phyloP scores from a whole-genome alignment of 2,888 invertebrate genomes.

The Coenonympha arcania region DNA sequence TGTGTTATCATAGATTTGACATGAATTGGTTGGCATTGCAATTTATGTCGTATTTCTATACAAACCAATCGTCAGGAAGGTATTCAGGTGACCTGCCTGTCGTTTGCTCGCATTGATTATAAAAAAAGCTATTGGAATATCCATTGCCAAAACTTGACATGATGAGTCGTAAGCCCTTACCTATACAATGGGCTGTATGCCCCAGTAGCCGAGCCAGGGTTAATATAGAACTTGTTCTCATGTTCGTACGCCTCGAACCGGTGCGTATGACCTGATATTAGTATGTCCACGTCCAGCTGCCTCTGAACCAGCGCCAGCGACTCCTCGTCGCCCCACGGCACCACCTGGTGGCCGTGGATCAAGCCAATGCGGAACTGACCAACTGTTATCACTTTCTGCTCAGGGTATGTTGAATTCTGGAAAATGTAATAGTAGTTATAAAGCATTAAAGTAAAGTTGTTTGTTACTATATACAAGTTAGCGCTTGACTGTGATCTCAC shows the following conservation, averaged over 20 bases:
- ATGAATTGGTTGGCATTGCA: no score
- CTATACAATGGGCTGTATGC: conserved; percentile 95
- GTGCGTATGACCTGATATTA: conserved; percentile 99
- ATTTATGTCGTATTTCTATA: no score
- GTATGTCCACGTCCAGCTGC: conserved; percentile 97
- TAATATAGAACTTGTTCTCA: conserved; percentile 99
- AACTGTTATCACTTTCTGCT: conserved; percentile 98
- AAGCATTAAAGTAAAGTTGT: no score
- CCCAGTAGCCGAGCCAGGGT: conserved; percentile 99
- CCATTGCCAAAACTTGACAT: not conserved
- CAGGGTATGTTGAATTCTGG: conserved; percentile 92
- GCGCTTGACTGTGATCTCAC: no score
- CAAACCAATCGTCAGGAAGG: no score
- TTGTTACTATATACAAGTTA: no score
- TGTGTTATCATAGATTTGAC: no score
- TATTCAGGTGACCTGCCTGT: no score
- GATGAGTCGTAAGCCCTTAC: conserved; percentile 62
- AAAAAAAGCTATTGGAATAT: no score
- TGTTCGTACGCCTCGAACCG: conserved; percentile 98
- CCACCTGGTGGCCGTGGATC: conserved; percentile 98
- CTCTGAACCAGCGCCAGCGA: conserved; percentile 93
- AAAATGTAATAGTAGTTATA: conserved; percentile 35
- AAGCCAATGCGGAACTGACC: conserved; percentile 99
- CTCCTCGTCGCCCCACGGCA: conserved; percentile 97
- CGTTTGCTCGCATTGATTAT: no score